Conservation (phyloP, 1,140 invertebrate genomes). For the Mya arenaria region DNA sequence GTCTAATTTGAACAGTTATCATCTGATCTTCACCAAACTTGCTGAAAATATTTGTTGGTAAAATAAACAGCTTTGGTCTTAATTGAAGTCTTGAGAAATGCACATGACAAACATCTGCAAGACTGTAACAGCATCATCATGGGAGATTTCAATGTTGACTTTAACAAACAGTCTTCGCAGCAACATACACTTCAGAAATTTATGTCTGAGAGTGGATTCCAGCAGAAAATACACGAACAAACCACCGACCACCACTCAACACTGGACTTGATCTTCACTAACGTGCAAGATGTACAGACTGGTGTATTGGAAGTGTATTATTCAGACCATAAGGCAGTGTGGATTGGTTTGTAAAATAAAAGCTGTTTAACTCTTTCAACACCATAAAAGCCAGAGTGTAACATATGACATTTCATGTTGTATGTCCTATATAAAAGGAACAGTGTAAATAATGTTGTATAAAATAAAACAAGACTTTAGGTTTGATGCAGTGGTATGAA, state of each 20-base stretch:
- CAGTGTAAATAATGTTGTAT: too few relatives aligned
- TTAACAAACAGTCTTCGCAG: background rate
- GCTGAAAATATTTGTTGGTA: too few relatives aligned
- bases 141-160: constrained; percentile 27
- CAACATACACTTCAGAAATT: background rate
- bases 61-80: background rate
- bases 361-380: too few relatives aligned
- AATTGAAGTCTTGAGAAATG: background rate
- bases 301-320: constrained; percentile 9
- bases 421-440: too few relatives aligned
- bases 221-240: background rate
- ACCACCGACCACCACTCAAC: constrained; percentile 3
- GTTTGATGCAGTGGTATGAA: too few relatives aligned
- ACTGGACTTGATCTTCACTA: constrained; percentile 26
- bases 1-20: too few relatives aligned
- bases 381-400: too few relatives aligned
- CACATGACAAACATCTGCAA: constrained; percentile 6
- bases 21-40: too few relatives aligned
- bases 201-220: background rate
- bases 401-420: too few relatives aligned
- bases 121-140: background rate
- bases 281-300: background rate
- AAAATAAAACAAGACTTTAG: too few relatives aligned
- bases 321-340: constrained; percentile 3
- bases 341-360: constrained; percentile 16